Base-by-base conservation (phyloP, 92 coral and sea anemone species). In the Siderastrea siderea region DNA sequence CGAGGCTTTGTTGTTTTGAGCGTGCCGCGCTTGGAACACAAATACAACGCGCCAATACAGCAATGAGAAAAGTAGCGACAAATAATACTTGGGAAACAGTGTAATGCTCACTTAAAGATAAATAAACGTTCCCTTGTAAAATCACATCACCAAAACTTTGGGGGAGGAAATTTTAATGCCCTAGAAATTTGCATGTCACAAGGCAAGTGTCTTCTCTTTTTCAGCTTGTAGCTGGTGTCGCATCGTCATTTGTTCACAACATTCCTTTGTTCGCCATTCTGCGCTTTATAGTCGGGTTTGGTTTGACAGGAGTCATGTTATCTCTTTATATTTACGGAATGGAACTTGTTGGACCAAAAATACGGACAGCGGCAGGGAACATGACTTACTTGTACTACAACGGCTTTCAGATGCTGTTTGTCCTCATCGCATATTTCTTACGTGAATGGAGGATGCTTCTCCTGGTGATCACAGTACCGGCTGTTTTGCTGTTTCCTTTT, bases 391-490 rank as follows among this genome's bases (percentile, higher is more conserved):
- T 81, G 13, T 87, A 63, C 53, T 82, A 74, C 88, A 68, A 78
- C 26, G 91, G 91, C 2, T 90, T 86, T 11, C 85, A 87, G 59
- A 81, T 90, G 44, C 49, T 87, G 45, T 82, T 90, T 17, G 78
- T 90, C 38, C 65, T 91, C 9, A 74, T 87, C 61, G 94, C 77
- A 10, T 91, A 81, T 78, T 76, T 87, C 66, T 15, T 86, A 7
- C 84, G 94, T 6, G 88, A 87, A 26, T 91, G 94, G 94, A 79
- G 94, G 8, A 67, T 66, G 17, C 67, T 91, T 7, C 53, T 75
- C 53, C 9, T 91, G 82, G 71, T 75, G 8, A 57, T 11, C 11
- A 85, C 88, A 3, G 59, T 82, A 4, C 75, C 90, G 1, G 91
- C 94, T 2, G 53, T 78, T 14, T 73, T 91, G 46, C 75, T 91